Evolutionary conservation across 2,113 vertebrate species (phyloP).

Genomic region (Malaclemys terrapin): DNA sequence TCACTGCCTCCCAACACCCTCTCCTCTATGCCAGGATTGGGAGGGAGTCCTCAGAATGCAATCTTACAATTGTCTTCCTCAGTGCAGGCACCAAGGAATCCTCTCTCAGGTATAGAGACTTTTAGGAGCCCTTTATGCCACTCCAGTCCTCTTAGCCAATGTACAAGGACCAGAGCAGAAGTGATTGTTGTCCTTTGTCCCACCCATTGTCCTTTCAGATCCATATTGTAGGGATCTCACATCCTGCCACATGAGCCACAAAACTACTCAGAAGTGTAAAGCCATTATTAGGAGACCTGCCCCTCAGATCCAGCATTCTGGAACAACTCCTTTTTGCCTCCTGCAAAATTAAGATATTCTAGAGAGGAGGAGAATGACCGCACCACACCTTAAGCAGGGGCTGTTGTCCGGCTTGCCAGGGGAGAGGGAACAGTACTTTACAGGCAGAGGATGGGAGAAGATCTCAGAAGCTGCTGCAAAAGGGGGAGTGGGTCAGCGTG

Average conservation of each 20-base stretch:
- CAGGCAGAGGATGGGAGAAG: no score
- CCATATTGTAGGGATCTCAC: background rate
- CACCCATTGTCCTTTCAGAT: background rate
- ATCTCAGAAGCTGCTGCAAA: background rate
- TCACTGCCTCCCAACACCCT: background rate
- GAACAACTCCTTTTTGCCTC: background rate
- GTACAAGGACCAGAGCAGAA: background rate
- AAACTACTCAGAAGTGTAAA: background rate
- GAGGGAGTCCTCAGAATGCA: background rate
- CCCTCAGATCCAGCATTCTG: background rate
- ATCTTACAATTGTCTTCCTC: background rate
- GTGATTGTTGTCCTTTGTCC: background rate
- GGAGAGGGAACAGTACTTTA: background rate
- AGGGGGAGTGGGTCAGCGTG: background rate
- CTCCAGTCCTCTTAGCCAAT: background rate
- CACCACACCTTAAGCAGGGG: background rate
- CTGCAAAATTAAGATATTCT: background rate
- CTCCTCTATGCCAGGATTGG: background rate
- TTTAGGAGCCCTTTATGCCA: background rate
- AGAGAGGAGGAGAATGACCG: background rate
- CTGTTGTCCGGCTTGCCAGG: background rate
- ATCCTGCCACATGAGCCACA: background rate
- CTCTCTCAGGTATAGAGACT: background rate
- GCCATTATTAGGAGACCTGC: background rate
- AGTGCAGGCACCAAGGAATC: background rate